phyloP scores from a whole-genome alignment of 2,888 invertebrate species.

The Zonitis immaculata region DNA sequence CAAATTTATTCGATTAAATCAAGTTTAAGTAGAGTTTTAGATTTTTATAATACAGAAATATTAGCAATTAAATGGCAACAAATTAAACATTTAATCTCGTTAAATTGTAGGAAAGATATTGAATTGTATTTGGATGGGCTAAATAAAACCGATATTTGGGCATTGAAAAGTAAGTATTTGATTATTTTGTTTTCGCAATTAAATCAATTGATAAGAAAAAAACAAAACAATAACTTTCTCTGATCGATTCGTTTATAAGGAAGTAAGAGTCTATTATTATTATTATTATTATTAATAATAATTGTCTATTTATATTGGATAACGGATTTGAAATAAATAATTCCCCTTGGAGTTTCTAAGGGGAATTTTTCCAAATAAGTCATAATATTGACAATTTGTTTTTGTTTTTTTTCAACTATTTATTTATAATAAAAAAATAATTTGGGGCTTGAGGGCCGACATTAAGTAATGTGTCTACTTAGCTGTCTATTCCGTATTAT shows the following conservation, averaged over 20 bases:
- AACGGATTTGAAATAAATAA: too few relatives aligned
- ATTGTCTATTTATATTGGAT: too few relatives aligned
- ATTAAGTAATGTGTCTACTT: too few relatives aligned
- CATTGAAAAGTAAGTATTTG: constrained; percentile 63
- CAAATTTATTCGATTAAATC: constrained; percentile 25
- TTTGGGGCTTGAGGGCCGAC: too few relatives aligned
- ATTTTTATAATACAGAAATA: constrained; percentile 56
- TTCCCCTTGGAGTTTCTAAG: too few relatives aligned
- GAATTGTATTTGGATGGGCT: constrained; percentile 59
- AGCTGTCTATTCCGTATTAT: too few relatives aligned
- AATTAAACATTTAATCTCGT: constrained; percentile 49
- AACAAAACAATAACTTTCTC: constrained; percentile 2
- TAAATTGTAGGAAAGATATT: constrained; percentile 56
- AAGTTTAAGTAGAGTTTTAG: constrained; percentile 52
- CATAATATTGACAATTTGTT: too few relatives aligned
- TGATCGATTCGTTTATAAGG: not conserved
- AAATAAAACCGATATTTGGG: constrained; percentile 59
- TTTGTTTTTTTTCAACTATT: too few relatives aligned
- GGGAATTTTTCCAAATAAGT: too few relatives aligned
- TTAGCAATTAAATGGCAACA: constrained; percentile 55
- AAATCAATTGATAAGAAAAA: not conserved
- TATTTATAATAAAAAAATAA: too few relatives aligned
- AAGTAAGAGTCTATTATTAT: constrained; percentile 6
- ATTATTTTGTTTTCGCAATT: not conserved
- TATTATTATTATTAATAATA: too few relatives aligned